Evolutionary conservation across 2,113 vertebrate species (phyloP).

Genomic region (Cromileptes altivelis): DNA sequence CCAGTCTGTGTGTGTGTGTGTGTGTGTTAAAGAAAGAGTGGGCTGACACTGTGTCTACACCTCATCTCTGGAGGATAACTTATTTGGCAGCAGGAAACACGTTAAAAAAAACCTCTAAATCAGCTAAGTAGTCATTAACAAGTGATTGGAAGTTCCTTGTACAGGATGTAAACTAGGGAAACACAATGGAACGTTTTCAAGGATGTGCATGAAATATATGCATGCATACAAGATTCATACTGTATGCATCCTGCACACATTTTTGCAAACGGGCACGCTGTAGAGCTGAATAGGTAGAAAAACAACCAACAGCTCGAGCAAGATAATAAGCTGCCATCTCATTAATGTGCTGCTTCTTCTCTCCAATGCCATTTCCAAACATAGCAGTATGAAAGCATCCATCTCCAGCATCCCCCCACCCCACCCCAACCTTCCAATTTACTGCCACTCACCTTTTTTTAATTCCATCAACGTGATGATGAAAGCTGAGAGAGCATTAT

Average conservation of each 20-base stretch:
- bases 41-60: slow-evolving; percentile 26
- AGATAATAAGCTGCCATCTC: slow-evolving; percentile 70
- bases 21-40: slow-evolving; percentile 19
- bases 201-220: slow-evolving; percentile 23
- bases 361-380: slow-evolving; percentile 49
- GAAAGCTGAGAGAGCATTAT: slow-evolving; percentile 73
- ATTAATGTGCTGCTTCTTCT: slow-evolving; percentile 61
- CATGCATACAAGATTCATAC: not conserved
- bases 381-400: slow-evolving; percentile 53
- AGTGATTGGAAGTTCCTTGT: slow-evolving; percentile 7
- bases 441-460: slow-evolving; percentile 66
- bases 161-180: slow-evolving; percentile 7
- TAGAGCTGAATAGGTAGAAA: slow-evolving; percentile 31
- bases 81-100: slow-evolving; percentile 37
- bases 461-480: slow-evolving; percentile 72
- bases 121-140: slow-evolving; percentile 21
- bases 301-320: slow-evolving; percentile 29
- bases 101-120: slow-evolving; percentile 6
- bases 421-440: slow-evolving; percentile 50
- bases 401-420: slow-evolving; percentile 38
- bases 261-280: not conserved
- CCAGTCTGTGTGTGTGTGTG: slow-evolving; percentile 24
- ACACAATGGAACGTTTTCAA: slow-evolving; percentile 2
- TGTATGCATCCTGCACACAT: not conserved
- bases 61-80: slow-evolving; percentile 24